Evolutionary conservation across 2,113 vertebrate species (phyloP).

Genomic region (Hippocampus mohnikei): DNA sequence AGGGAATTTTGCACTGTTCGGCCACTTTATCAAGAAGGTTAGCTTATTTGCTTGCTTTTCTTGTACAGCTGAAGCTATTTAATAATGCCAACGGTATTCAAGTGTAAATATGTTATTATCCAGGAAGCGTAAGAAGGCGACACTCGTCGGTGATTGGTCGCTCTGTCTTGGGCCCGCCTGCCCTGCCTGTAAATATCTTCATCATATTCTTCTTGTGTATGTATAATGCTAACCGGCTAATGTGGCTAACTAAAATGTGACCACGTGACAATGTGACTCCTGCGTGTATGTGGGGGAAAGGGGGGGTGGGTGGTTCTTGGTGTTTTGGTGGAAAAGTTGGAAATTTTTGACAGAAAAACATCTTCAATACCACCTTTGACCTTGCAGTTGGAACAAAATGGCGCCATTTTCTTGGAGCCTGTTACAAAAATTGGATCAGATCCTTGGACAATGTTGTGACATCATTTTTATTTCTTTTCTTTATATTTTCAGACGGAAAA

Average conservation of each 20-base stretch:
- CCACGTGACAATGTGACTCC: constrained; percentile 36
- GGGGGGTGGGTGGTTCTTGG: neutral
- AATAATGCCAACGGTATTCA: constrained; percentile 1
- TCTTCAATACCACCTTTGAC: too few relatives aligned
- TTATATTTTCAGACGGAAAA: too few relatives aligned
- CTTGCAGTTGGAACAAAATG: too few relatives aligned
- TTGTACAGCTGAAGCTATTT: constrained; percentile 2
- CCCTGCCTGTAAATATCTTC: constrained; percentile 56
- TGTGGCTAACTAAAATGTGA: constrained; percentile 73
- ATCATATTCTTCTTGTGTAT: constrained; percentile 40
- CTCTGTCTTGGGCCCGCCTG: neutral
- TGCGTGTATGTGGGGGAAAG: neutral
- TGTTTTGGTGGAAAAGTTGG: neutral
- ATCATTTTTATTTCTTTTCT: too few relatives aligned
- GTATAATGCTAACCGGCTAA: constrained; percentile 61
- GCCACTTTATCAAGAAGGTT: neutral
- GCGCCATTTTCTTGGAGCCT: too few relatives aligned
- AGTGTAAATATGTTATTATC: constrained; percentile 2
- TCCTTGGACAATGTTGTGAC: too few relatives aligned
- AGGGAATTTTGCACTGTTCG: constrained; percentile 3
- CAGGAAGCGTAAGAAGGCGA: neutral
- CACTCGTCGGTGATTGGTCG: neutral
- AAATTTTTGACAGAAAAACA: too few relatives aligned
- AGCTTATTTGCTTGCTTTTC: neutral
- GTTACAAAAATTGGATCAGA: too few relatives aligned